A percentile compares a stretch with the other conserved stretches of the same genome.
These are phyloP conservation scores for Psittacula echo DNA, from an alignment of 2,797 vertebrate species.

Conservation along the genomic window DNA sequence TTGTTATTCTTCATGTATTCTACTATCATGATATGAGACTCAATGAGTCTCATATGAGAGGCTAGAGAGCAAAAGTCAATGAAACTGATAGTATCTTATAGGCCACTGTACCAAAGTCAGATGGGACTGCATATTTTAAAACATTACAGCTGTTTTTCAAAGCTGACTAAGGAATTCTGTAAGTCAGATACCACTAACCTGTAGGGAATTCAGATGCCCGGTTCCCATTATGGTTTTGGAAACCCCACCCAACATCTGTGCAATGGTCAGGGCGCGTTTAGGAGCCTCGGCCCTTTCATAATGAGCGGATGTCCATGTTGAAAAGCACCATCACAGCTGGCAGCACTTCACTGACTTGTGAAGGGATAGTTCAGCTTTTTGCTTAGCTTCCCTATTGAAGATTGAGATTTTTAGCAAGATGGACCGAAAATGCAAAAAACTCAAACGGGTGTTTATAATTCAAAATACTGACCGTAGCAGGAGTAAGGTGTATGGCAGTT, in stretches of 20 bases:
- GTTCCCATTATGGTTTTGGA: slow-evolving; percentile 7
- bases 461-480: neutral
- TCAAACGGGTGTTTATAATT: neutral
- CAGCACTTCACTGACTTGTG: neutral
- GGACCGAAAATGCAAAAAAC: neutral
- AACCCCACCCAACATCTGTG: slow-evolving; percentile 38
- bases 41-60: neutral
- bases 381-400: neutral
- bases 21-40: neutral
- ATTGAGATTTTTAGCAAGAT: neutral
- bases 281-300: neutral
- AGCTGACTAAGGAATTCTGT: slow-evolving; percentile 4
- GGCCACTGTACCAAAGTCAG: neutral
- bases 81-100: neutral
- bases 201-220: neutral
- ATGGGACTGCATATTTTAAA: neutral
- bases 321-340: neutral
- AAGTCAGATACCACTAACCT: neutral
- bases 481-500: neutral
- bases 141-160: neutral
- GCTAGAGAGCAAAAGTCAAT: neutral
- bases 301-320: neutral
- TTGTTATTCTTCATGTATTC: neutral
- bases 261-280: neutral
- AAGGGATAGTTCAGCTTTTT: neutral